Percentiles rank a stretch among this genome's conserved stretches.
Evolutionary conservation across 1,140 invertebrate species (phyloP).

Genomic region (Caenorhabditis brenneri): DNA sequence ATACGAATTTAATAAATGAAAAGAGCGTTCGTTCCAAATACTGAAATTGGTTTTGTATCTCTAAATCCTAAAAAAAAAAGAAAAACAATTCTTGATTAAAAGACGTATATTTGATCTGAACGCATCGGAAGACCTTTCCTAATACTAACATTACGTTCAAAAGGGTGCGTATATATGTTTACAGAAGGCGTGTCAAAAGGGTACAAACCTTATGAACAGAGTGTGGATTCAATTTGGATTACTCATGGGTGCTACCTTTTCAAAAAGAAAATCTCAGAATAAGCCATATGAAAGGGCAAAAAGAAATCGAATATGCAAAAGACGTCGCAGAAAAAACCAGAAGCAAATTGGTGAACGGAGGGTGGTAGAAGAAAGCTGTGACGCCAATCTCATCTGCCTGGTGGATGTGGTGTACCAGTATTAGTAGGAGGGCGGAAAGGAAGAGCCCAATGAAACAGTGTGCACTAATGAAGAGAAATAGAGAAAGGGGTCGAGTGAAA

Average conservation of each 20-base stretch:
- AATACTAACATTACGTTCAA: not conserved
- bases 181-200: slow-evolving; percentile 33
- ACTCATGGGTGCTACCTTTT: slow-evolving; percentile 11
- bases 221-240: not conserved
- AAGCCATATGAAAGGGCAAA: not conserved
- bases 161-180: not conserved
- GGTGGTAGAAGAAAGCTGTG: not conserved
- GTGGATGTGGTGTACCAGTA: slow-evolving; percentile 20
- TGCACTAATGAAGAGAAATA: not conserved
- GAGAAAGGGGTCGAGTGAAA: slow-evolving; percentile 20
- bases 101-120: not conserved
- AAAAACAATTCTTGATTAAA: not conserved
- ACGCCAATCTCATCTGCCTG: slow-evolving; percentile 23
- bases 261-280: not conserved
- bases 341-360: slow-evolving; percentile 26
- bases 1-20: too few relatives aligned
- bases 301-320: not conserved
- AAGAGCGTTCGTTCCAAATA: too few relatives aligned
- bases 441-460: not conserved
- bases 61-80: too few relatives aligned
- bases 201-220: not conserved
- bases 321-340: not conserved
- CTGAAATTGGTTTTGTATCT: too few relatives aligned
- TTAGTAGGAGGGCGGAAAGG: not conserved
- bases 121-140: not conserved